These are phyloP conservation scores for Nanorana parkeri DNA, from an alignment of 2,113 vertebrate species.

Conservation along the genomic window DNA sequence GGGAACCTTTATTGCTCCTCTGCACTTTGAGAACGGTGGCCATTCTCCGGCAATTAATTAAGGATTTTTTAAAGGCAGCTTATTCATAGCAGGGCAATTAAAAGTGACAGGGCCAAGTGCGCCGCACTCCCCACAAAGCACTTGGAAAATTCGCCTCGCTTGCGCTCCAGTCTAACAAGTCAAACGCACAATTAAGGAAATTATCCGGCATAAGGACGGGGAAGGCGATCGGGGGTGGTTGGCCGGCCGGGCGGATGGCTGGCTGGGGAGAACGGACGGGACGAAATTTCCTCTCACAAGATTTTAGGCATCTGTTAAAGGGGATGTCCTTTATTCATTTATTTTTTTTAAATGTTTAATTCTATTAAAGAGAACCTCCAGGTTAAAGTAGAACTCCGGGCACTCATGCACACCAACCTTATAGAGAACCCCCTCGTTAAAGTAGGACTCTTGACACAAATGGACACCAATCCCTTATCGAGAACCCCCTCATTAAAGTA, in stretches of 20 bases:
- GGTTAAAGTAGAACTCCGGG: too few relatives aligned
- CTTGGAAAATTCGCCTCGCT: slow-evolving; percentile 54
- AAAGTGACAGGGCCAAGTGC: slow-evolving; percentile 57
- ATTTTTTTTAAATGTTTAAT: too few relatives aligned
- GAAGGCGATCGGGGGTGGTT: slow-evolving; percentile 29
- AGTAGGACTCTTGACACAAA: too few relatives aligned
- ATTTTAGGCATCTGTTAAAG: slow-evolving; percentile 45
- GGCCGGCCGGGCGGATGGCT: slow-evolving; percentile 38
- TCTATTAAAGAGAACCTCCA: too few relatives aligned
- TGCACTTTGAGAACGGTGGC: slow-evolving; percentile 57
- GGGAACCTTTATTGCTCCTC: slow-evolving; percentile 55
- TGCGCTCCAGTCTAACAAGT: slow-evolving; percentile 55
- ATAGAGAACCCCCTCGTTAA: too few relatives aligned
- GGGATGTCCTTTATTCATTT: background rate
- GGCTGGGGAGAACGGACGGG: background rate
- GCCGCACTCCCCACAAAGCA: slow-evolving; percentile 55
- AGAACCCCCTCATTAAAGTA: too few relatives aligned
- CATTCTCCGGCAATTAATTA: slow-evolving; percentile 58
- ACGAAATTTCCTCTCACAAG: background rate
- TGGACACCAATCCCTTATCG: too few relatives aligned
- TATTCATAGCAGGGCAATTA: slow-evolving; percentile 58
- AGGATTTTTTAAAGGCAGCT: slow-evolving; percentile 56
- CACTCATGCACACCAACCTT: too few relatives aligned
- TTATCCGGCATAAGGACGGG: slow-evolving; percentile 55
- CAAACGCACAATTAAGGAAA: slow-evolving; percentile 56